Percentiles rank a stretch among this genome's conserved stretches.
These are phyloP conservation scores for Eira barbara DNA, from an alignment of 2,113 vertebrate genomes.

Conservation along the genomic window DNA sequence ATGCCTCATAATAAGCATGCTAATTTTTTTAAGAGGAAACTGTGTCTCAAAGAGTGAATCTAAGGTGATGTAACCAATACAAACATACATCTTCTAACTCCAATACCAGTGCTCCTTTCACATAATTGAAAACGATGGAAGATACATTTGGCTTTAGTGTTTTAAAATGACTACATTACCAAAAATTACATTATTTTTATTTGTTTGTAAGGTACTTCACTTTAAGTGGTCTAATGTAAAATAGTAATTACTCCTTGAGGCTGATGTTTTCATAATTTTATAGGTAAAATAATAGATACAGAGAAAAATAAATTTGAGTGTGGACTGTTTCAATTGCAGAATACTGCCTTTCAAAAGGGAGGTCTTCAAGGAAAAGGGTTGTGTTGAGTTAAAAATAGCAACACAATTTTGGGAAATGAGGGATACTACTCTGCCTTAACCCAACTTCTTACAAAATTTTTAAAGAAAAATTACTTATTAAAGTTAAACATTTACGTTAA, in stretches of 20 bases:
- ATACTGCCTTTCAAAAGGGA: not conserved
- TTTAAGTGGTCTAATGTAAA: not conserved
- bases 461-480: not conserved
- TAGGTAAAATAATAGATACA: constrained; percentile 30
- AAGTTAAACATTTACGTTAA: not conserved
- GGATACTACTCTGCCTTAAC: not conserved
- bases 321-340: not conserved
- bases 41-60: not conserved
- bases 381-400: not conserved
- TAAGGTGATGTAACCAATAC: not conserved
- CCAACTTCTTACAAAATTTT: not conserved
- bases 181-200: constrained; percentile 11
- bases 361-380: constrained; percentile 17
- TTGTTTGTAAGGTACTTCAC: constrained; percentile 33
- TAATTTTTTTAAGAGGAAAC: not conserved
- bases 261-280: constrained; percentile 18
- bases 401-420: not conserved
- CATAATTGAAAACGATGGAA: not conserved
- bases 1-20: constrained; percentile 21
- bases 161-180: not conserved
- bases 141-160: not conserved
- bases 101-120: not conserved
- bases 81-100: not conserved
- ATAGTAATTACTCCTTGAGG: not conserved
- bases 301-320: constrained; percentile 5